Base-by-base conservation (phyloP, 2,888 invertebrate species). In the Archaeoteleia sp. region DNA sequence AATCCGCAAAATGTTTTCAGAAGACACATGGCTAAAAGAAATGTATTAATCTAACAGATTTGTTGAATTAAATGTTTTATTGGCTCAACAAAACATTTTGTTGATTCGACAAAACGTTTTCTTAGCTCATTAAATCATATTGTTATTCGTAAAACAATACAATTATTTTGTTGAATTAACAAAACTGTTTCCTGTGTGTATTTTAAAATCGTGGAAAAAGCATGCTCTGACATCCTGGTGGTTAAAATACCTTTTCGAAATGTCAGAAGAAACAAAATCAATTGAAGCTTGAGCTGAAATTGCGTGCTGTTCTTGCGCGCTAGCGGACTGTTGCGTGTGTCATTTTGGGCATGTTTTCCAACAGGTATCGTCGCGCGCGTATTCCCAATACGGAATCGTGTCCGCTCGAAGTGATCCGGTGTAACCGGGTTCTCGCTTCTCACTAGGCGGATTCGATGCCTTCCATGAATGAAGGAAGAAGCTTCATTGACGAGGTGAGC, bases 301-400 rank as follows among this genome's bases (percentile, higher is more conserved):
- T 17, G 39, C 35, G 60, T 45, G 60, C 55, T 60, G 46, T 63
- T 60, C 55, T 69, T 69, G 45, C 37, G n/a, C 39, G 29, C 20
- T 10, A 45, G n/a, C n/a, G n/a, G 37, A 9, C 34, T 13, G 46
- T 42, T n/a, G n/a, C 32, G 32, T 20, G 53, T 27, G 53, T 68
- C 54, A 60, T 63, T 69, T 69, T 65, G 60, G 63, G 68, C 55
- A 60, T 55, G 68, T 65, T 68, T 63, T 60, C 55, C 60, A 60
- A 55, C 63, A 23, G 55, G 63, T 51, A 63, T 43, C 29, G 7
- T 12, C 20, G 25, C 37, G 25, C 37, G 25, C 42, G 48, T 35
- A 55, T 49, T 63, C 60, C 63, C 30, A 43, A 62, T 62, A 67
- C 53, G 67, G 62, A 48, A 62, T 62, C 57, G 53, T n/a, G n/a